phyloP scores from a whole-genome alignment of 1,140 invertebrate species.

The Triops longicaudatus region DNA sequence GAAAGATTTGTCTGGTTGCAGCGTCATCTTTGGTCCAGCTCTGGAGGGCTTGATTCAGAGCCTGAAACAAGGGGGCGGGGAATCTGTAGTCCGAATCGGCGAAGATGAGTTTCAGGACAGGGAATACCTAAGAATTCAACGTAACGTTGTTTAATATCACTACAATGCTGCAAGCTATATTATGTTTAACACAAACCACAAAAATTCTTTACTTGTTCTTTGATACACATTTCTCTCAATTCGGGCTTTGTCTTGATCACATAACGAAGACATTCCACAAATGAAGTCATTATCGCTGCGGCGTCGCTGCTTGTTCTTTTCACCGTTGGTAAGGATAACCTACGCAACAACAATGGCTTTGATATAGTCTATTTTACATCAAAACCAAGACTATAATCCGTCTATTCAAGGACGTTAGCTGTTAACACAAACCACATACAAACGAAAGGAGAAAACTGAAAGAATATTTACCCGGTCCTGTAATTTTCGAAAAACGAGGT shows the following conservation, averaged over 20 bases:
- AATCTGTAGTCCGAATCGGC: background rate
- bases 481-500: background rate
- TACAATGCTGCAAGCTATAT: background rate
- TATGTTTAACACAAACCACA: no score
- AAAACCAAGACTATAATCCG: no score
- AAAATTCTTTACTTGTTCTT: background rate
- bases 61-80: background rate
- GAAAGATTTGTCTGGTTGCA: background rate
- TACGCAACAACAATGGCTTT: background rate
- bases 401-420: no score
- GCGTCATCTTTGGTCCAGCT: conserved; percentile 2
- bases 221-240: background rate
- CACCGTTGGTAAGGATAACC: background rate
- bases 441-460: background rate
- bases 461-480: background rate
- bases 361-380: no score
- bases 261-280: background rate
- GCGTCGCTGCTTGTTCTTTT: background rate
- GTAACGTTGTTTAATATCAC: background rate
- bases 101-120: background rate
- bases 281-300: background rate
- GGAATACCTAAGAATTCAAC: background rate
- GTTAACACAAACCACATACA: background rate
- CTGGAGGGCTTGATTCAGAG: background rate
- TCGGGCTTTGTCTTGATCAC: background rate